A percentile compares a stretch with the other conserved stretches of the same genome.
phyloP scores from a whole-genome alignment of 2,113 vertebrate species.

The Lanius collurio region DNA sequence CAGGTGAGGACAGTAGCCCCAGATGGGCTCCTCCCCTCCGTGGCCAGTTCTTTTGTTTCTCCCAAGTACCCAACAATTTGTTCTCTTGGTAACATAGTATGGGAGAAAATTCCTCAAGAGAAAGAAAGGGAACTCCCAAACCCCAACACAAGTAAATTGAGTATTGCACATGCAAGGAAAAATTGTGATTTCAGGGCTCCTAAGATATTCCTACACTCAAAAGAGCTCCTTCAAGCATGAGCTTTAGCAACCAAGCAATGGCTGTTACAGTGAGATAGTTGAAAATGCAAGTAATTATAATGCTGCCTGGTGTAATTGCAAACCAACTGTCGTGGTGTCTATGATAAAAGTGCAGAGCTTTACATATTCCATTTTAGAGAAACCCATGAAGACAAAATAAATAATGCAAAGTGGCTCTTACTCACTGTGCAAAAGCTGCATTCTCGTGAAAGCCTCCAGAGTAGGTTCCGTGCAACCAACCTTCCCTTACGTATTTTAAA shows the following conservation, averaged over 20 bases:
- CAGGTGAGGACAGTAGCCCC: too few species aligned
- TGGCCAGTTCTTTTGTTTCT: too few species aligned
- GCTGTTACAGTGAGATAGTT: neutral
- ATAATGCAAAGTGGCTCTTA: neutral
- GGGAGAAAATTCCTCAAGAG: too few species aligned
- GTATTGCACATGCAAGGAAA: neutral
- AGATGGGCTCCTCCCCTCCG: too few species aligned
- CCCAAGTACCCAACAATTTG: too few species aligned
- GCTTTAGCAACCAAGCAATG: neutral
- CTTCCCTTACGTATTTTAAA: neutral
- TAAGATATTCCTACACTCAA: neutral
- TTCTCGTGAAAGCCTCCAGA: neutral
- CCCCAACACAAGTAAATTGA: neutral
- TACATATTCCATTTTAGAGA: neutral
- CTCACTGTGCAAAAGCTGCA: neutral
- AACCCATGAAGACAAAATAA: neutral
- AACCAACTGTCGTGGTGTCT: neutral
- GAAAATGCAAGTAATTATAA: neutral
- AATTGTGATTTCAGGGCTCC: neutral
- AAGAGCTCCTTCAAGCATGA: neutral
- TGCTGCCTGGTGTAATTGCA: neutral
- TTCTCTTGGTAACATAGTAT: too few species aligned
- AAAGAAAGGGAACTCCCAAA: too few species aligned
- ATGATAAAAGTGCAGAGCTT: neutral
- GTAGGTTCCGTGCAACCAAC: neutral